phyloP scores from a whole-genome alignment of 1,140 invertebrate genomes.

The Aphaenogaster rudis region DNA sequence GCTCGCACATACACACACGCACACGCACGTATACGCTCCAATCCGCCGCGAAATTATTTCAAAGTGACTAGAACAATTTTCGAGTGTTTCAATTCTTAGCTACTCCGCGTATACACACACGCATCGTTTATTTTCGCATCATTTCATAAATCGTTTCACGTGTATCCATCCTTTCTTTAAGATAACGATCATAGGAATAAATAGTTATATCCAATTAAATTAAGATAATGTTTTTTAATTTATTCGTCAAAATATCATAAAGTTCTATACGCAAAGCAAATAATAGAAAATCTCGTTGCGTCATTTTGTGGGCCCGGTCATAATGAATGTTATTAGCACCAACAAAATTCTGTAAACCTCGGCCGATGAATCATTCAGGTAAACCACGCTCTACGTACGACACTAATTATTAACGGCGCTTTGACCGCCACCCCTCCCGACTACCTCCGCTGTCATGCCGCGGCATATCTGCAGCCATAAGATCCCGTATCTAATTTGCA shows the following conservation, averaged over 20 bases:
- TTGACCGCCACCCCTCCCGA: conserved; percentile 54
- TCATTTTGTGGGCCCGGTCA: background rate
- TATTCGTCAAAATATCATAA: background rate
- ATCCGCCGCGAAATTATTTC: conserved; percentile 19
- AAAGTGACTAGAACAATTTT: background rate
- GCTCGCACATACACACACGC: background rate
- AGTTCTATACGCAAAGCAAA: background rate
- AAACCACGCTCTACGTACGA: conserved; percentile 36
- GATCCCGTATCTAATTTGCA: conserved; percentile 82
- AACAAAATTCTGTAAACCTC: conserved; percentile 42
- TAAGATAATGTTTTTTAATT: background rate
- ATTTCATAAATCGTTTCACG: background rate
- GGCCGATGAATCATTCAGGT: conserved; percentile 50
- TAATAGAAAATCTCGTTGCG: background rate
- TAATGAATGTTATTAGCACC: background rate
- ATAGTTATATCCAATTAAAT: background rate
- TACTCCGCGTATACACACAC: too few species aligned
- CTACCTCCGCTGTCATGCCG: conserved; percentile 66
- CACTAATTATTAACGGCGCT: conserved; percentile 69
- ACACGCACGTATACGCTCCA: background rate
- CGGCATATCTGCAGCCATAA: conserved; percentile 75
- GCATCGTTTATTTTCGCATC: too few species aligned
- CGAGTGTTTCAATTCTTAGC: background rate
- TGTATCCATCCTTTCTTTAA: background rate
- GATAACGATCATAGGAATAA: background rate